A percentile compares a stretch with the other conserved stretches of the same genome.
These are phyloP conservation scores for Avahi laniger DNA, from an alignment of 2,797 vertebrate genomes.

Conservation along the genomic window DNA sequence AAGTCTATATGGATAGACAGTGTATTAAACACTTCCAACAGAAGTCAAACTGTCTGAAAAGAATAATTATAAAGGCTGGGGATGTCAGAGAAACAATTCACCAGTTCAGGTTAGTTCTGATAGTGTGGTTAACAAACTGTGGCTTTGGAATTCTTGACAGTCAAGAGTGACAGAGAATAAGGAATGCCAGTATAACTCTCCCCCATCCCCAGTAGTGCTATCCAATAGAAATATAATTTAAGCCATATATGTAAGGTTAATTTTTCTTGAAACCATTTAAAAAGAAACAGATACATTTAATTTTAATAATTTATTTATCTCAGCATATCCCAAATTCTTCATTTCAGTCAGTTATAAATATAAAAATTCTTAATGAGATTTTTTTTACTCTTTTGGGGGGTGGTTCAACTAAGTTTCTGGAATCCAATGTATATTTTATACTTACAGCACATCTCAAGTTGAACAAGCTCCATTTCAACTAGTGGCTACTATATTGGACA, in stretches of 20 bases:
- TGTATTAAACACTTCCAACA: neutral
- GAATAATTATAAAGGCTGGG: neutral
- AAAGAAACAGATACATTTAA: neutral
- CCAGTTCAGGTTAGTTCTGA: neutral
- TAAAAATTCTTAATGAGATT: slow-evolving; percentile 4
- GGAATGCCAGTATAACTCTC: neutral
- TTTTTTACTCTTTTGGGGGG: neutral
- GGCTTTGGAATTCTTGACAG: slow-evolving; percentile 18
- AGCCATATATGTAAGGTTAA: neutral
- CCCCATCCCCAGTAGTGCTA: neutral
- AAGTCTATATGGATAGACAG: neutral
- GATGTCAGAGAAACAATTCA: neutral
- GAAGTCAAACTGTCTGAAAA: neutral
- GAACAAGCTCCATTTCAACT: neutral
- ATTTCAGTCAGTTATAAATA: neutral
- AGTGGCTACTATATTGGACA: neutral
- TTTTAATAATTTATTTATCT: neutral
- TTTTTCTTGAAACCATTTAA: neutral
- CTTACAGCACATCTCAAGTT: neutral
- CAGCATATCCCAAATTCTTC: neutral
- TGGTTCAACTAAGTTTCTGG: neutral
- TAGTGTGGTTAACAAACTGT: neutral
- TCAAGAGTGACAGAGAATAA: neutral
- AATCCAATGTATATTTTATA: neutral
- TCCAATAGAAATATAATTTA: neutral